A percentile compares a stretch with the other conserved stretches of the same genome.
These are phyloP conservation scores for Archaeoteleia sp. DNA, from an alignment of 2,888 invertebrate species.

Conservation along the genomic window DNA sequence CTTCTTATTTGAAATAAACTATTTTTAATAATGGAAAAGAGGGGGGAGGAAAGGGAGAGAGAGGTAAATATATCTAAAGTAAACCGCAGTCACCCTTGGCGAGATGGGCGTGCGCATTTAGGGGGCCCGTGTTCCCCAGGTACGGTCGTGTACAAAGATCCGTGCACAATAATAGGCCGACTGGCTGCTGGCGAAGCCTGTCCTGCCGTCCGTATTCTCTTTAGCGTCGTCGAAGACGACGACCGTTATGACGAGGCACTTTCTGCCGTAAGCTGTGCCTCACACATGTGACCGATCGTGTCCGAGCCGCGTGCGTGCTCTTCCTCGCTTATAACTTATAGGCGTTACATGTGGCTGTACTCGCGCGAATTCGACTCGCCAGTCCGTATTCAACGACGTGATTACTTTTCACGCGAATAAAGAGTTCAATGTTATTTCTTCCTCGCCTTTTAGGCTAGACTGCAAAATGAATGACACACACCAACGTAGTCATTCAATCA, in stretches of 20 bases:
- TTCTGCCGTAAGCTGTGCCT: constrained; percentile 50
- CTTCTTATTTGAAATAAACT: constrained; percentile 21
- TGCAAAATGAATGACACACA: too few species aligned
- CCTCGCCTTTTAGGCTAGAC: too few species aligned
- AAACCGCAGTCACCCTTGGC: constrained; percentile 71
- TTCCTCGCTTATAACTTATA: constrained; percentile 46
- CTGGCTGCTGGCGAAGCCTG: constrained; percentile 55
- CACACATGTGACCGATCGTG: constrained; percentile 31
- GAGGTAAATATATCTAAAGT: constrained; percentile 50
- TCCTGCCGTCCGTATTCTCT: constrained; percentile 64
- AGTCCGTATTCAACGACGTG: constrained; percentile 40
- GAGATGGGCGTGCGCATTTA: constrained; percentile 70
- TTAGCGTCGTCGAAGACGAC: constrained; percentile 65
- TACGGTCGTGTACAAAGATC: constrained; percentile 72
- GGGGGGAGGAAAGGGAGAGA: constrained; percentile 28
- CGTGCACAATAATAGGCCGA: constrained; percentile 66
- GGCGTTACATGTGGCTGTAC: constrained; percentile 23
- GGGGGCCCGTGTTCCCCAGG: constrained; percentile 64
- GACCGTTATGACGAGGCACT: constrained; percentile 69
- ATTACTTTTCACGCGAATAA: constrained; percentile 38
- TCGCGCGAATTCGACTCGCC: constrained; percentile 39
- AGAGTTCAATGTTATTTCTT: not conserved
- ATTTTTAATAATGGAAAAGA: constrained; percentile 36
- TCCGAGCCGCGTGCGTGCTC: constrained; percentile 42
- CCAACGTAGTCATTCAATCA: too few species aligned